A percentile compares a stretch with the other conserved stretches of the same genome.
These are phyloP conservation scores for Microdon myrmicae DNA, from an alignment of 2,888 invertebrate species.

Conservation along the genomic window DNA sequence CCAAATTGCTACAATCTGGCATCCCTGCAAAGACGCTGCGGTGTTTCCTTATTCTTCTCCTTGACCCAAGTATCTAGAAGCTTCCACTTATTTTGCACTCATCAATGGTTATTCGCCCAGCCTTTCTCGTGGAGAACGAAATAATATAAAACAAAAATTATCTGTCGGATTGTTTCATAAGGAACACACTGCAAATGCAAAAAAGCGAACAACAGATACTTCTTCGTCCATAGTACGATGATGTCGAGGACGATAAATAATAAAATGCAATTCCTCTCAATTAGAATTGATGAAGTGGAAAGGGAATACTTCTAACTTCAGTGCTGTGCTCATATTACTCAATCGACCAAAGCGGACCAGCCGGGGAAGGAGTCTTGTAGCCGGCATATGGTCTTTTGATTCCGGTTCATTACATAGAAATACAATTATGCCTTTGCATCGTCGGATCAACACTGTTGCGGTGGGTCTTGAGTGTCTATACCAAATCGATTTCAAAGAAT, in stretches of 20 bases:
- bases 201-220: constrained; percentile 9
- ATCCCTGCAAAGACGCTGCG: too few species aligned
- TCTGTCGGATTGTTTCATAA: constrained; percentile 46
- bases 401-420: constrained; percentile 38
- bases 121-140: too few species aligned
- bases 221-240: constrained; percentile 15
- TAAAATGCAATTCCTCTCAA: constrained; percentile 52
- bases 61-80: too few species aligned
- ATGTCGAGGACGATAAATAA: constrained; percentile 35
- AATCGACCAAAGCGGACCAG: constrained; percentile 35
- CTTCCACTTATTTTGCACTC: too few species aligned
- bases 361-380: not conserved
- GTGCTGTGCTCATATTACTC: constrained; percentile 44
- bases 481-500: constrained; percentile 6
- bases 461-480: not conserved
- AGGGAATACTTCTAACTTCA: constrained; percentile 51
- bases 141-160: constrained; percentile 22
- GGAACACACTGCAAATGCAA: constrained; percentile 25
- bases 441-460: not conserved
- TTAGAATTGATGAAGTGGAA: constrained; percentile 53
- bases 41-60: too few species aligned
- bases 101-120: too few species aligned
- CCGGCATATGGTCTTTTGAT: constrained; percentile 48
- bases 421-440: constrained; percentile 14
- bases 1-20: too few species aligned